These are phyloP conservation scores for Nothocercus nigrocapillus DNA, from an alignment of 2,113 vertebrate species.

Conservation along the genomic window DNA sequence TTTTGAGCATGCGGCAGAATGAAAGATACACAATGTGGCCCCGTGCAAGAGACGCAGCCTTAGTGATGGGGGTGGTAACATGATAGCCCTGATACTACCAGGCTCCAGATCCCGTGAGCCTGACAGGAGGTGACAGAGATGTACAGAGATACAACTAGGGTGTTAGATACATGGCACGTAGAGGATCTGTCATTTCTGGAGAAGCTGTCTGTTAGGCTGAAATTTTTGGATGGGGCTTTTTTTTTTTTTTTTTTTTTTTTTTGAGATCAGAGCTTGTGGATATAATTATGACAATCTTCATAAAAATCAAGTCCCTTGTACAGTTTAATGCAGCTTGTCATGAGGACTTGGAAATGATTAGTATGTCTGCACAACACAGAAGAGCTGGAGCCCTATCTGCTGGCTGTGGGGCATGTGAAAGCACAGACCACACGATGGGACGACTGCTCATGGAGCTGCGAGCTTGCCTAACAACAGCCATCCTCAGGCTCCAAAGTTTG, in stretches of 20 bases:
- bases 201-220: constrained; percentile 38
- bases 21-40: neutral
- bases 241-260: neutral
- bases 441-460: neutral
- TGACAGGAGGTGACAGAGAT: constrained; percentile 56
- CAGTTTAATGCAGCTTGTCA: neutral
- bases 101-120: constrained; percentile 43
- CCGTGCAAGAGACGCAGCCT: neutral
- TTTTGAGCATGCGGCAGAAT: neutral
- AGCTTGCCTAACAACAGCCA: neutral
- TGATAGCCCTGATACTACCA: neutral
- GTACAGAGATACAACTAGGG: constrained; percentile 52
- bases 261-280: constrained; percentile 4
- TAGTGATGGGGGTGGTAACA: neutral
- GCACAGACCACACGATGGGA: neutral
- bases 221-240: neutral
- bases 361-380: rapidly evolving
- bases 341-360: neutral
- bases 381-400: neutral
- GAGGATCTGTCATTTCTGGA: constrained; percentile 35
- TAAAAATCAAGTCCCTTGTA: constrained; percentile 11
- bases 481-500: rapidly evolving
- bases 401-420: neutral
- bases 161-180: constrained; percentile 33
- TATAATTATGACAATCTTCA: constrained; percentile 28